phyloP scores from a whole-genome alignment of 2,888 invertebrate species.

The Formica aserva region DNA sequence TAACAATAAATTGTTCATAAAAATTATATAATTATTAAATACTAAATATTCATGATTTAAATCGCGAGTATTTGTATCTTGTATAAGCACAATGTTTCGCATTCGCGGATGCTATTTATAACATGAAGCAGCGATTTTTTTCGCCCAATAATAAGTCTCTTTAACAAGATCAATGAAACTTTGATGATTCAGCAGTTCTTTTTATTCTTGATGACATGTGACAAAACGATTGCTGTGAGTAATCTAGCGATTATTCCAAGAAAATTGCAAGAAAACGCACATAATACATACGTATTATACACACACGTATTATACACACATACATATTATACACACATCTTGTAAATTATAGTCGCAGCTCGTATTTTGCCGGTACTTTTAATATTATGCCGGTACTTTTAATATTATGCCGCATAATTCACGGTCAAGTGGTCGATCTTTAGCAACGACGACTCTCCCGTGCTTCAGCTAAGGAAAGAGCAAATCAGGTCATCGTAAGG shows the following conservation, averaged over 20 bases:
- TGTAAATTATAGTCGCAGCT: not conserved
- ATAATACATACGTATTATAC: not conserved
- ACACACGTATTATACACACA: not conserved
- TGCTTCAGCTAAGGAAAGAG: conserved; percentile 28
- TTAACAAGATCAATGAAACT: conserved; percentile 13
- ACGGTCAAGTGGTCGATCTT: conserved; percentile 9
- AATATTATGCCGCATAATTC: conserved; percentile 8
- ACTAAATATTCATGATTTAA: not conserved
- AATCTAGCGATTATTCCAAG: conserved; percentile 5
- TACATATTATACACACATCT: no score
- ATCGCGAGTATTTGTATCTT: not conserved
- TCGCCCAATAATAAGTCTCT: not conserved
- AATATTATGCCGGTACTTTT: not conserved
- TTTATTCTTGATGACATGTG: not conserved
- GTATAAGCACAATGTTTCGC: not conserved
- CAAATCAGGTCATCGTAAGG: conserved; percentile 31
- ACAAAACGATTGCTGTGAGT: not conserved
- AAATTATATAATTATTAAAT: not conserved
- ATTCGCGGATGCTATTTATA: conserved; percentile 34
- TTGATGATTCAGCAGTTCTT: conserved; percentile 16
- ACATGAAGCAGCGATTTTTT: conserved; percentile 20
- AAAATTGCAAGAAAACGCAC: not conserved
- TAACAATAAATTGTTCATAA: no score
- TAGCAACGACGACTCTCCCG: not conserved
- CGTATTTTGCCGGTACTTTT: not conserved